These are phyloP conservation scores for Bombylius discolor DNA, from an alignment of 2,888 invertebrate species.

Conservation along the genomic window DNA sequence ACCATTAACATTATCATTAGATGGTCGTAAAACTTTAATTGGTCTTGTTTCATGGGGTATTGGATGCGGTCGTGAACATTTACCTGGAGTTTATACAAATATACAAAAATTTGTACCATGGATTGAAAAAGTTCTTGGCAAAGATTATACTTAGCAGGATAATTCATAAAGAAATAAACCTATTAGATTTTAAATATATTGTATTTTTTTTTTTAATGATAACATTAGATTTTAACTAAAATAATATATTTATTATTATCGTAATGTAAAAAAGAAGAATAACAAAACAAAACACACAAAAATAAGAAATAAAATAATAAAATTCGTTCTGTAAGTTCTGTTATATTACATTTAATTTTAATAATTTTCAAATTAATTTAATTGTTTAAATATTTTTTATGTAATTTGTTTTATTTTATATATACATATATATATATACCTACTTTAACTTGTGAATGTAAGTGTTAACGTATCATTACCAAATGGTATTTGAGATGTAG, in stretches of 20 bases:
- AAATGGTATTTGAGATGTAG: conserved; percentile 11
- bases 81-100: conserved; percentile 85
- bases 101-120: conserved; percentile 86
- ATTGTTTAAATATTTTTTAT: too few relatives aligned
- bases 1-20: conserved; percentile 71
- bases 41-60: conserved; percentile 85
- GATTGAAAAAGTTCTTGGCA: conserved; percentile 68
- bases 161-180: neutral
- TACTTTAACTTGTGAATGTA: neutral
- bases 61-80: conserved; percentile 77
- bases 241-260: too few relatives aligned
- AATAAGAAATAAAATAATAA: too few relatives aligned
- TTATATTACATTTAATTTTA: too few relatives aligned
- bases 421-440: too few relatives aligned
- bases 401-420: too few relatives aligned
- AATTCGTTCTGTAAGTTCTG: too few relatives aligned
- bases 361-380: too few relatives aligned
- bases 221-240: too few relatives aligned
- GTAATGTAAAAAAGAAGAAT: too few relatives aligned
- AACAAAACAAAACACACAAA: too few relatives aligned
- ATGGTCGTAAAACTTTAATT: conserved; percentile 74
- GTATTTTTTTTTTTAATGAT: neutral
- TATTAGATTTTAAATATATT: neutral
- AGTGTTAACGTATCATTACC: conserved; percentile 10
- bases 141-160: conserved; percentile 29